These are phyloP conservation scores for Apis cerana DNA, from an alignment of 1,140 invertebrate genomes.

Conservation along the genomic window DNA sequence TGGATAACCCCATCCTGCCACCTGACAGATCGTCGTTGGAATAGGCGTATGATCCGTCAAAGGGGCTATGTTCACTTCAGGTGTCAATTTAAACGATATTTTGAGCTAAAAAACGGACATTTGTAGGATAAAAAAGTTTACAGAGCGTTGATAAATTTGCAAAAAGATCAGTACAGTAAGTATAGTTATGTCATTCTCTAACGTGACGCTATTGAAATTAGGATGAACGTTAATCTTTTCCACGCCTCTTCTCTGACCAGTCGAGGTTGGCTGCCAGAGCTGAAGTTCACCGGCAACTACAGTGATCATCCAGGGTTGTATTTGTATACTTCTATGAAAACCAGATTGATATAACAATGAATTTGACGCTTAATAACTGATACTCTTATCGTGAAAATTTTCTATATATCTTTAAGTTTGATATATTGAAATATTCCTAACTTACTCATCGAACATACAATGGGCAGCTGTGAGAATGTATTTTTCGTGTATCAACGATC, in stretches of 20 bases:
- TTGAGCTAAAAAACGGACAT: slow-evolving; percentile 40
- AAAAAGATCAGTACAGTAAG: slow-evolving; percentile 58
- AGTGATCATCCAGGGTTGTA: slow-evolving; percentile 58
- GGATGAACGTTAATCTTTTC: slow-evolving; percentile 56
- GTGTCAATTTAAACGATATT: slow-evolving; percentile 38
- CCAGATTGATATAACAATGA: no score
- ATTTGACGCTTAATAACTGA: no score
- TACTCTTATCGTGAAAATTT: no score
- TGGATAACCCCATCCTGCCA: slow-evolving; percentile 79
- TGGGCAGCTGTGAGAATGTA: slow-evolving; percentile 73
- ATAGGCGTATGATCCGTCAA: neutral
- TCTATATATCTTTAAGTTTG: no score
- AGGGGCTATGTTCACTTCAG: slow-evolving; percentile 21
- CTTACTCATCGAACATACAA: slow-evolving; percentile 69
- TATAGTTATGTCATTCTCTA: slow-evolving; percentile 71
- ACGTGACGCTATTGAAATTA: slow-evolving; percentile 25
- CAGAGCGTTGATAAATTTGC: neutral
- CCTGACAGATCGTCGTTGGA: slow-evolving; percentile 66
- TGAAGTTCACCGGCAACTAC: slow-evolving; percentile 67
- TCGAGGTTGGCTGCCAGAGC: slow-evolving; percentile 4
- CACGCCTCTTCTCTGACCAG: slow-evolving; percentile 59
- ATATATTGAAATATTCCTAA: neutral
- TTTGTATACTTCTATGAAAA: neutral
- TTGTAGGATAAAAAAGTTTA: no score
- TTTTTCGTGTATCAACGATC: slow-evolving; percentile 59